phyloP scores from a whole-genome alignment of 2,888 invertebrate species.

The Octonoba sinensis region DNA sequence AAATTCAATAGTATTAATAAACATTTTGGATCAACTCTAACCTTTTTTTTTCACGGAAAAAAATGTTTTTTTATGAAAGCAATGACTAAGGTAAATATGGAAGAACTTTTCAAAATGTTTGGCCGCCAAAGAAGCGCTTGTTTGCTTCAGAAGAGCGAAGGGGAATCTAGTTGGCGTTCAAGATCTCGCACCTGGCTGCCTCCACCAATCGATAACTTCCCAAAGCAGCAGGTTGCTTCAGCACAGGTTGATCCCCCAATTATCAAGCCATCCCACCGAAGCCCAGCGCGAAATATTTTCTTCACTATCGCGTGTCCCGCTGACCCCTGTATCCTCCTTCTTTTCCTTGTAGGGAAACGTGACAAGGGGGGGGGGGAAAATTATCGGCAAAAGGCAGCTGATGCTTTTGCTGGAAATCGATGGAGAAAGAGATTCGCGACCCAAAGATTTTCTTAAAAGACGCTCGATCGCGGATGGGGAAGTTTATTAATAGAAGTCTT shows the following conservation, averaged over 20 bases:
- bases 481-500: slow-evolving; percentile 29
- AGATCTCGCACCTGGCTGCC: slow-evolving; percentile 28
- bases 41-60: background rate
- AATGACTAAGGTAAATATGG: background rate
- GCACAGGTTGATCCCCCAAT: slow-evolving; percentile 46
- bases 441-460: slow-evolving; percentile 12
- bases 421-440: slow-evolving; percentile 7
- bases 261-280: background rate
- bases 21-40: background rate
- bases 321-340: background rate
- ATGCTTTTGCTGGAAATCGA: slow-evolving; percentile 12
- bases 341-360: too few species aligned
- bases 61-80: background rate
- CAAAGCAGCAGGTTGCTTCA: slow-evolving; percentile 51
- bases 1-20: background rate
- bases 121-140: slow-evolving; percentile 32
- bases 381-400: too few species aligned
- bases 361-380: too few species aligned
- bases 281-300: too few species aligned
- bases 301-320: background rate
- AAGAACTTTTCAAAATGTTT: too few species aligned
- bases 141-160: background rate
- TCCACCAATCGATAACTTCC: slow-evolving; percentile 38
- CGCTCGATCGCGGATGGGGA: slow-evolving; percentile 4
- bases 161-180: slow-evolving; percentile 12